Evolutionary conservation across 2,113 vertebrate genomes (phyloP).

Genomic region (Phoxinus phoxinus): DNA sequence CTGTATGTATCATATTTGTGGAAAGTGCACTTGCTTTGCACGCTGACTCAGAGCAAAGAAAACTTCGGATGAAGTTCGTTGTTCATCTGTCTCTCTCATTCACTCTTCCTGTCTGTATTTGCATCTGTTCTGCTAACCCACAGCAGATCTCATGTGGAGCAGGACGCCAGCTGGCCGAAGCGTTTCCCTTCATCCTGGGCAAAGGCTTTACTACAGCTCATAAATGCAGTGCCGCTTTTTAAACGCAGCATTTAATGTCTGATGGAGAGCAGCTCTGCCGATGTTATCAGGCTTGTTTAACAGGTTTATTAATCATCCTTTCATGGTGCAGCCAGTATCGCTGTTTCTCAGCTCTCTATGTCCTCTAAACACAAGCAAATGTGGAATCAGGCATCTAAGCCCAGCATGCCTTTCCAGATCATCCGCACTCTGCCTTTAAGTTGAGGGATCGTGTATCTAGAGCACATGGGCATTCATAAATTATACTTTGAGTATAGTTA

Average conservation of each 20-base stretch:
- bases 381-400: conserved; percentile 2
- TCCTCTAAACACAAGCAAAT: conserved; percentile 35
- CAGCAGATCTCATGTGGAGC: conserved; percentile 20
- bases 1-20: not conserved
- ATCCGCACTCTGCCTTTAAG: not conserved
- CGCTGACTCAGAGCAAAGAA: not conserved
- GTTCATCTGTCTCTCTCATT: conserved; percentile 12
- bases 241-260: not conserved
- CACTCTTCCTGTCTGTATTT: conserved; percentile 3
- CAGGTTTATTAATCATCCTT: conserved; percentile 43
- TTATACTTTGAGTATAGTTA: not conserved
- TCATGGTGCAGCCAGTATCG: not conserved
- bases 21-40: not conserved
- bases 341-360: not conserved
- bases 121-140: conserved; percentile 42
- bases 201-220: conserved; percentile 15
- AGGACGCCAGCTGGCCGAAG: conserved; percentile 9
- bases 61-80: not conserved
- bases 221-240: conserved; percentile 17
- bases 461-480: not conserved
- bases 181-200: conserved; percentile 6
- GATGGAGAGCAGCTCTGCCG: not conserved
- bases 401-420: not conserved
- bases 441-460: not conserved
- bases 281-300: conserved; percentile 20